Conservation (phyloP, 2,113 vertebrate genomes). For the Nibea coibor region DNA sequence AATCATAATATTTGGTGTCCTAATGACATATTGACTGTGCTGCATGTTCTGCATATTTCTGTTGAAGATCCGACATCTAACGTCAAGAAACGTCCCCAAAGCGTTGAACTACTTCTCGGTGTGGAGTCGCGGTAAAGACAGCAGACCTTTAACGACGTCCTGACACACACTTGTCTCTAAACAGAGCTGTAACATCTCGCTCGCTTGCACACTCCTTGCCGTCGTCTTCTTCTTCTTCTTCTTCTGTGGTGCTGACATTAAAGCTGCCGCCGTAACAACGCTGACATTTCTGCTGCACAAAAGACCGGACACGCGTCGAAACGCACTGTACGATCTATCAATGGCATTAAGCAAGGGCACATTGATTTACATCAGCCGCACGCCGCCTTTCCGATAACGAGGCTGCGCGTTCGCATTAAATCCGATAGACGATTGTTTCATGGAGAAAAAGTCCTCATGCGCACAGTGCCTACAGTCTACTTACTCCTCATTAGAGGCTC, state of each 20-base stretch:
- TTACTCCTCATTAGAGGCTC: constrained; percentile 78
- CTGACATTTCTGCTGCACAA: constrained; percentile 69
- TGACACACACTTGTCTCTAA: neutral
- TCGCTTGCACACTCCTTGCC: neutral
- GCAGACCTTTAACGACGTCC: neutral
- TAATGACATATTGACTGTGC: no score
- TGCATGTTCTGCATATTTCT: neutral
- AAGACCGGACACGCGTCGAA: constrained; percentile 43
- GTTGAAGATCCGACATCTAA: no score
- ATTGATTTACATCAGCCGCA: constrained; percentile 61
- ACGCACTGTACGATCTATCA: constrained; percentile 49
- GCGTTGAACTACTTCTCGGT: neutral
- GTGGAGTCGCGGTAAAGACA: neutral
- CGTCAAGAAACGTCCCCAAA: neutral
- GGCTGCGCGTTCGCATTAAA: constrained; percentile 59
- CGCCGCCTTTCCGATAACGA: constrained; percentile 55
- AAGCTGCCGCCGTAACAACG: constrained; percentile 57
- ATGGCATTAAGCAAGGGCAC: constrained; percentile 49
- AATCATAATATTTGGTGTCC: no score
- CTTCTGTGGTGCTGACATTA: constrained; percentile 65
- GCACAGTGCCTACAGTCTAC: constrained; percentile 28
- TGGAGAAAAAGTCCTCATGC: constrained; percentile 25
- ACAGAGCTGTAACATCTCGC: neutral
- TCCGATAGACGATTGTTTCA: constrained; percentile 43
- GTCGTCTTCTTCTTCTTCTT: neutral